Base-by-base conservation (phyloP, 2,797 vertebrate species). In the Knipowitschia caucasica region DNA sequence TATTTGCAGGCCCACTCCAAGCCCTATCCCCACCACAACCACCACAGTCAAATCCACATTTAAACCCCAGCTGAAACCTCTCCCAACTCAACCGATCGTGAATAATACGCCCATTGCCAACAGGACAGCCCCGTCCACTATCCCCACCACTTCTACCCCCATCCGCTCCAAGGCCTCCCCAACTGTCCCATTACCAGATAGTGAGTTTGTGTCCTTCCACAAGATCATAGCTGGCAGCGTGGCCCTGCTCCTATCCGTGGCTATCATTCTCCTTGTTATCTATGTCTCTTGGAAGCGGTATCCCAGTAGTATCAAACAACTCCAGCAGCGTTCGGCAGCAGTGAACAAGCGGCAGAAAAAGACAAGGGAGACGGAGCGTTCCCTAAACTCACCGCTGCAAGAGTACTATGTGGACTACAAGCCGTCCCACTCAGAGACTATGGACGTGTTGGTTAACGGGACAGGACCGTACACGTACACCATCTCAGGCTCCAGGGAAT, bases 361-460 rank as follows among this genome's bases (percentile, higher is more conserved):
- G 89, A 83, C 89, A 18, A 86, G 92, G 50, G 93, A 95, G 80
- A 92, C 91, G 0, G 93, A 95, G 77, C 93, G 93, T 84, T 92
- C 96, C 67, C 89, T 96, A 71, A 96, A 89, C 82, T 95, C 95
- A 36, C 95, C 95, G 17, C 92, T 99, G 83, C 96, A 98, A 92
- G 96, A 99, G 90, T 99, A 97, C 88, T 99, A 98, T 81, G 94
- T 99, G 93, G 94, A 98, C 94, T 99, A 98, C 92, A 99, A 98
- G 87, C 94, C 95, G 69, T 93, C 94, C 80, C 94, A 97, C 91
- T 95, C 95, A 84, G 95, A 98, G 90, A 93, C 94, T 89, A 93
- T 97, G 94, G 96, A 98, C 91, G 92, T 98, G 91, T 93, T 96
- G 50, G 94, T 96, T 82, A 98, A 99, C 82, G 96, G 96, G 88